A percentile compares a stretch with the other conserved stretches of the same genome.
phyloP scores from a whole-genome alignment of 2,888 invertebrate species.

The Heliconius erato region DNA sequence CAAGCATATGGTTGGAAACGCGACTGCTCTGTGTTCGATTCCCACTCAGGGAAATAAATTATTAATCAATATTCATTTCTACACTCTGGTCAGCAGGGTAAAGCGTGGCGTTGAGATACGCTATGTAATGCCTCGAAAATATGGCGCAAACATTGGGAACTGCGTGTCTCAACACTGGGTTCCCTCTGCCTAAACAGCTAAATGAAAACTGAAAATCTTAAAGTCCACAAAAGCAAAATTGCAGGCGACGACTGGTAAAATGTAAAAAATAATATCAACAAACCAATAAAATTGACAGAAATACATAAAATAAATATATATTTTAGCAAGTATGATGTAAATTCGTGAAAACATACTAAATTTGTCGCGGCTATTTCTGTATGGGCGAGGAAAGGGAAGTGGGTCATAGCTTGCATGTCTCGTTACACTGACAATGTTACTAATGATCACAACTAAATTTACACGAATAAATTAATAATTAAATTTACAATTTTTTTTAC shows the following conservation, averaged over 20 bases:
- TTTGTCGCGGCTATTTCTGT: conserved; percentile 51
- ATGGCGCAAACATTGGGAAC: too few relatives aligned
- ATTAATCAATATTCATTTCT: too few relatives aligned
- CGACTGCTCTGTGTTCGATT: too few relatives aligned
- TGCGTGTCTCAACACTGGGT: too few relatives aligned
- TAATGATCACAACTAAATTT: conserved; percentile 35
- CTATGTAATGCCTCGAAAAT: too few relatives aligned
- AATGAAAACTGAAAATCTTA: too few relatives aligned
- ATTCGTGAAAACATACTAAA: conserved; percentile 54
- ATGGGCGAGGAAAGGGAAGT: conserved; percentile 51
- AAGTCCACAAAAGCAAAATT: too few relatives aligned
- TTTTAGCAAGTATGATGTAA: conserved; percentile 45
- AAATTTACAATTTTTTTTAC: not conserved
- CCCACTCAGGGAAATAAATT: too few relatives aligned
- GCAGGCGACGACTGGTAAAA: not conserved
- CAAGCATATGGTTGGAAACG: too few relatives aligned
- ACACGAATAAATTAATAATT: not conserved
- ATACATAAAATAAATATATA: not conserved
- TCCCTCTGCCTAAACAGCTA: too few relatives aligned
- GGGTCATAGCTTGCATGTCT: conserved; percentile 57
- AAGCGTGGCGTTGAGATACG: too few relatives aligned
- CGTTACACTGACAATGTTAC: conserved; percentile 41
- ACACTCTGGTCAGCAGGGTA: too few relatives aligned
- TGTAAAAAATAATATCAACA: not conserved
- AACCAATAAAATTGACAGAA: not conserved